Conservation (phyloP, 1,140 invertebrate genomes). For the Drosophila yakuba region DNA sequence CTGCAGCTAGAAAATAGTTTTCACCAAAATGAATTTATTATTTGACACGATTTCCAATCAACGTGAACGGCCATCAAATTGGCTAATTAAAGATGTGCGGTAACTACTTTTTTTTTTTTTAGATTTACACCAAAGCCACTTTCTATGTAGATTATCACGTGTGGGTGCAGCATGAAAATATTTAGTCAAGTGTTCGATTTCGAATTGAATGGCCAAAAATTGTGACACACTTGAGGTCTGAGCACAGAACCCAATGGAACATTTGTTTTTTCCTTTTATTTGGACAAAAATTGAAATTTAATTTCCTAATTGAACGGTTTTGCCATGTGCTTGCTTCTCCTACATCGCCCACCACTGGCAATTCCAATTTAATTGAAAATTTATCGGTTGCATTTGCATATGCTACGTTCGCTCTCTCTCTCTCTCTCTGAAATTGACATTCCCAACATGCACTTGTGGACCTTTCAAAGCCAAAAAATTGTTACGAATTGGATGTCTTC, state of each 20-base stretch:
- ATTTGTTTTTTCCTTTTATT: conserved; percentile 39
- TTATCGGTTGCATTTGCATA: conserved; percentile 81
- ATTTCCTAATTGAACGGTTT: conserved; percentile 75
- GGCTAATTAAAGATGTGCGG: conserved; percentile 1
- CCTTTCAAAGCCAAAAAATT: conserved; percentile 20
- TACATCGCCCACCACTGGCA: conserved; percentile 16
- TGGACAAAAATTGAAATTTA: conserved; percentile 55
- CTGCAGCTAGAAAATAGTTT: conserved; percentile 12
- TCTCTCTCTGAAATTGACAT: conserved; percentile 16
- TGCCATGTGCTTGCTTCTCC: not conserved
- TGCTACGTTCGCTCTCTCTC: conserved; percentile 1
- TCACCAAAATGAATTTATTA: conserved; percentile 12
- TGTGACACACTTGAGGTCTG: conserved; percentile 15
- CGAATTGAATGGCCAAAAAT: conserved; percentile 24
- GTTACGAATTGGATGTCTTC: not conserved
- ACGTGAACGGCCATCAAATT: not conserved
- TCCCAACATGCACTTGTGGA: conserved; percentile 22
- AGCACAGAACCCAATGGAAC: conserved; percentile 22
- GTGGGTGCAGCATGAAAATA: conserved; percentile 17
- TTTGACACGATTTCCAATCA: conserved; percentile 20
- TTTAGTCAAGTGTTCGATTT: conserved; percentile 39
- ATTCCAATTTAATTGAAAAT: conserved; percentile 76
- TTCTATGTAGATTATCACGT: not conserved
- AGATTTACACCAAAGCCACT: not conserved
- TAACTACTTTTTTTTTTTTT: not conserved